Evolutionary conservation across 2,797 vertebrate genomes (phyloP), one percentile per base, ranked within the genome.

Genomic region (Macropodus opercularis): DNA sequence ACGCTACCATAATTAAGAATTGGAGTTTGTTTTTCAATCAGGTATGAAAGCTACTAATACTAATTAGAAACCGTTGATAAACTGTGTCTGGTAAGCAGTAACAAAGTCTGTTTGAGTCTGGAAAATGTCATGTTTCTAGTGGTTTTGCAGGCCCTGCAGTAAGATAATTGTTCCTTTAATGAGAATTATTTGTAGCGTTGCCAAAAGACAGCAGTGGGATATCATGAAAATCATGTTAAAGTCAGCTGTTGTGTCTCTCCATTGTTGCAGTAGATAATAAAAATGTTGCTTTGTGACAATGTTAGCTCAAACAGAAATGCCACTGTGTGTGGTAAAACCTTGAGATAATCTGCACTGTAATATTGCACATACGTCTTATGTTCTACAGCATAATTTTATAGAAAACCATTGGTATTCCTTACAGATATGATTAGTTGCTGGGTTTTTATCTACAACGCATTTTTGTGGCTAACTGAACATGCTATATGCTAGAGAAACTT

Each of bases 381-480:
- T 19, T 12, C 5, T 24, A 21, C 2, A 23, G 21, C 3, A 7
- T 17, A 3, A 36, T 12, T 26, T 34, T 24, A 5, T 17, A 17
- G 2, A 18, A 29, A 29, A 29, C 27, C 27, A 29, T 29, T 29
- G 11, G 27, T 10, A n/a, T n/a, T n/a, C n/a, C n/a, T n/a, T n/a
- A n/a, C n/a, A n/a, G n/a, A n/a, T n/a, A n/a, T n/a, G n/a, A n/a
- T n/a, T n/a, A n/a, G n/a, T 38, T 2, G 9, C 44, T 26, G 17
- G n/a, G 38, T 24, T 64, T 59, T 53, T 23, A 52, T 36, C 27
- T 32, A 50, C 35, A 23, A 60, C 8, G 49, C 51, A 43, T 55
- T 46, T 5, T 64, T 55, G 63, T 72, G 66, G 59, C 76, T 63
- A 59, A 63, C 58, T 38, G 63, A 71, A 77, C n/a, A n/a, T n/a